Evolutionary conservation across 2,888 invertebrate species (phyloP).

Genomic region (Apomyelois bistriatella): DNA sequence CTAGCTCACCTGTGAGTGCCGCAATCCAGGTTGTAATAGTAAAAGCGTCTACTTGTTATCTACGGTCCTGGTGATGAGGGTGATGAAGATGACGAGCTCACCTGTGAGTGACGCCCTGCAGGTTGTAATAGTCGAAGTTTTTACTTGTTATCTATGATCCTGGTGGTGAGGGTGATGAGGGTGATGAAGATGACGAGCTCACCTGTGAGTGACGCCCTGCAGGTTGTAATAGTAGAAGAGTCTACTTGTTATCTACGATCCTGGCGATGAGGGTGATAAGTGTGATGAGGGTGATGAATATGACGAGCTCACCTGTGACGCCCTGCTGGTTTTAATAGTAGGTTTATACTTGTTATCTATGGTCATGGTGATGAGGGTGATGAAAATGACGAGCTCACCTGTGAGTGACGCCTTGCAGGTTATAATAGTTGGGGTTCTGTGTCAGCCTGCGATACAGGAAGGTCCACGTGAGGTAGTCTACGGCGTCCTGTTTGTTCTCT

Average conservation of each 20-base stretch:
- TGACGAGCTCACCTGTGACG: no score
- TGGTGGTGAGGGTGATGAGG: no score
- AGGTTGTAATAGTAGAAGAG: constrained; percentile 99
- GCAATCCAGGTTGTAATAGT: no score
- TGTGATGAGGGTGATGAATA: no score
- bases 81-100: constrained; percentile 29
- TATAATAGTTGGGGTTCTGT: constrained; percentile 99
- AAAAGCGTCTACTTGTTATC: no score
- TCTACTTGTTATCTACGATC: constrained; percentile 99
- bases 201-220: constrained; percentile 93
- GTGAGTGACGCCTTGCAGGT: constrained; percentile 97
- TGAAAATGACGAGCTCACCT: constrained; percentile 49
- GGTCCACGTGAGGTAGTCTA: constrained; percentile 99
- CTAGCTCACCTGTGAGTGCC: no score
- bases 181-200: constrained; percentile 2
- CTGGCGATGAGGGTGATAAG: no score
- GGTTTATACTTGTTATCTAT: no score
- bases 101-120: constrained; percentile 96
- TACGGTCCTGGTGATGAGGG: no score
- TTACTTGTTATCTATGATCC: no score
- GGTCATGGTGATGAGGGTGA: no score
- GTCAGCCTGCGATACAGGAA: constrained; percentile 97
- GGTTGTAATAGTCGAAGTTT: constrained; percentile 99
- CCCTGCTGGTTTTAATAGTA: no score
- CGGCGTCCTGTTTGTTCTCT: constrained; percentile 99